These are phyloP conservation scores for Zophobas morio DNA, from an alignment of 1,140 invertebrate species.

Conservation along the genomic window DNA sequence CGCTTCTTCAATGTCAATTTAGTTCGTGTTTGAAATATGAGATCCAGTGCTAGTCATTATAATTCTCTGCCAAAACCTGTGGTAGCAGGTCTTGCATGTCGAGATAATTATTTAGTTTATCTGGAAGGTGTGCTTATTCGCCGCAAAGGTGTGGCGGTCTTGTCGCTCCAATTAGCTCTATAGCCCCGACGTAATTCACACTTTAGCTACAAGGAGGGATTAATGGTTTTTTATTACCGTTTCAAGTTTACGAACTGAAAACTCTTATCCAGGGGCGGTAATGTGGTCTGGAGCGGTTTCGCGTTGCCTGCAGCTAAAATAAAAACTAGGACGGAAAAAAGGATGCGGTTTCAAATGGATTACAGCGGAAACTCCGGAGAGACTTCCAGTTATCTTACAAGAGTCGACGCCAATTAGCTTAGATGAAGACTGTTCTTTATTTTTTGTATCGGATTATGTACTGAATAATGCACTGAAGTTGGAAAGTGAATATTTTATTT, in stretches of 20 bases:
- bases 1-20: no score
- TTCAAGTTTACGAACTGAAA: slow-evolving; percentile 1
- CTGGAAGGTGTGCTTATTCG: no score
- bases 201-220: not conserved
- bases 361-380: not conserved
- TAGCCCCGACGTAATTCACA: not conserved
- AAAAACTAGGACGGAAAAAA: not conserved
- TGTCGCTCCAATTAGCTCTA: not conserved
- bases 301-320: not conserved
- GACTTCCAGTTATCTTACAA: not conserved
- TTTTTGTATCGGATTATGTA: not conserved
- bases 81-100: no score
- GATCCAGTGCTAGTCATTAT: no score
- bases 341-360: not conserved
- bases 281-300: not conserved
- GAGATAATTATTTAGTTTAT: no score
- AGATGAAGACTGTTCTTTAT: not conserved
- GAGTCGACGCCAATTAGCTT: not conserved
- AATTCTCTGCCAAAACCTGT: no score
- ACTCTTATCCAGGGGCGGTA: not conserved
- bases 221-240: slow-evolving; percentile 1
- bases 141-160: no score
- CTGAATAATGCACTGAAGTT: not conserved
- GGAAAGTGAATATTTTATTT: no score
- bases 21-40: no score